Evolutionary conservation across 1,140 invertebrate species (phyloP), one percentile per base, ranked within the genome.

Genomic region (Sycobia sp.): DNA sequence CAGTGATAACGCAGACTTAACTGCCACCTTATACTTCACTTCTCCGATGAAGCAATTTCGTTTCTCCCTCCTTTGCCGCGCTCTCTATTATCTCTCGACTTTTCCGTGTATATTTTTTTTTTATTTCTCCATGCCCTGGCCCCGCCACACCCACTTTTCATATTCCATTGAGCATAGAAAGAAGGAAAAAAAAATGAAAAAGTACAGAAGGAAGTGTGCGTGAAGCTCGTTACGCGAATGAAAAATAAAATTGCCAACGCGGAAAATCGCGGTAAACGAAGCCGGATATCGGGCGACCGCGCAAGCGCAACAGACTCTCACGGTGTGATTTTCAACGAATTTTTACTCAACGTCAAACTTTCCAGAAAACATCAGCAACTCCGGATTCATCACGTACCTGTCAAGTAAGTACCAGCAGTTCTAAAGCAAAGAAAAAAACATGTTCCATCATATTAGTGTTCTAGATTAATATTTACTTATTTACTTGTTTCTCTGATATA

Each of bases 341-440:
- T 71, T 69, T 73, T 71, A 82, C 74, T 79, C 71, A 80, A 74
- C 71, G 63, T 74, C 62, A 62, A 72, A 76, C 76, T 72, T 82
- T 81, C 76, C 80, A 82, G 80, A 80, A 66, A 82, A 80, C 75
- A 80, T 79, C 78, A 79, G 76, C 76, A 79, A 81, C 65, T 71
- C 76, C 59, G 69, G 72, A 70, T 82, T 79, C 79, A 82, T 82
- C 77, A 80, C 76, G 55, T 82, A 82, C 73, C 77, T 82, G 76
- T 79, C 80, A 78, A 80, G 80, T 82, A 81, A 82, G 80, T 82
- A 75, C 66, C 16, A 3, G 47, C 34, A 49, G n/a, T 7, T 5
- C 1, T 46, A 4, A 14, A 23, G 14, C 20, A 11, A 22, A 46
- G 0, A 11, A 1, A 46, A 46, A 46, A 41, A n/a, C n/a, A n/a